A percentile compares a stretch with the other conserved stretches of the same genome.
phyloP scores from a whole-genome alignment of 2,113 vertebrate genomes.

The Zonotrichia leucophrys region DNA sequence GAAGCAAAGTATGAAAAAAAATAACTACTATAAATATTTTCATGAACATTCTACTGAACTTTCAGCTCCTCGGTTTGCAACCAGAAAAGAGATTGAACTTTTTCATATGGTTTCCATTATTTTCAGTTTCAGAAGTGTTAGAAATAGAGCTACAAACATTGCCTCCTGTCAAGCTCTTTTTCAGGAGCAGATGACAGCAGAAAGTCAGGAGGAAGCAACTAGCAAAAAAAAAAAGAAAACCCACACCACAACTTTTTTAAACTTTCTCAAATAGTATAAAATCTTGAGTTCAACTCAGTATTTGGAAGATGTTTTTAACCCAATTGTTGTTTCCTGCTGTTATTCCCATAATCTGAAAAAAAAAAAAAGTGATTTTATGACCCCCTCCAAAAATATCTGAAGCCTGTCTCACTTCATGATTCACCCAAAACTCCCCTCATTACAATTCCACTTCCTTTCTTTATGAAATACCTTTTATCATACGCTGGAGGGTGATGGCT shows the following conservation, averaged over 20 bases:
- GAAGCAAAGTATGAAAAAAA: neutral
- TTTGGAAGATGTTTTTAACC: neutral
- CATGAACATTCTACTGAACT: neutral
- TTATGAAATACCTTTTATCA: conserved; percentile 42
- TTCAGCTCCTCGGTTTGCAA: neutral
- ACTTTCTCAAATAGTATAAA: neutral
- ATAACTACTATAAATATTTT: neutral
- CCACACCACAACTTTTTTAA: neutral
- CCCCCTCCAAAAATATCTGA: conserved; percentile 17
- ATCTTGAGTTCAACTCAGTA: neutral
- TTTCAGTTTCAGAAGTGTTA: neutral
- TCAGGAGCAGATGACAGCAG: neutral
- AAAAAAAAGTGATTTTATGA: neutral
- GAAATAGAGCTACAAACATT: neutral
- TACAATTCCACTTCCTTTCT: conserved; percentile 46
- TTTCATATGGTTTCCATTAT: neutral
- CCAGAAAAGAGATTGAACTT: neutral
- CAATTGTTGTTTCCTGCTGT: neutral
- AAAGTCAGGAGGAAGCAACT: neutral
- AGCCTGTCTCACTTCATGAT: neutral
- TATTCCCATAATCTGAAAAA: neutral
- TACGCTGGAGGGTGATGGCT: conserved; percentile 23
- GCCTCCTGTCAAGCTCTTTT: neutral
- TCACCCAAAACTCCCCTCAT: conserved; percentile 42
- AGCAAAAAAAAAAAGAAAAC: neutral